Evolutionary conservation across 2,888 invertebrate genomes (phyloP).

Genomic region (Pasiphila rectangulata): DNA sequence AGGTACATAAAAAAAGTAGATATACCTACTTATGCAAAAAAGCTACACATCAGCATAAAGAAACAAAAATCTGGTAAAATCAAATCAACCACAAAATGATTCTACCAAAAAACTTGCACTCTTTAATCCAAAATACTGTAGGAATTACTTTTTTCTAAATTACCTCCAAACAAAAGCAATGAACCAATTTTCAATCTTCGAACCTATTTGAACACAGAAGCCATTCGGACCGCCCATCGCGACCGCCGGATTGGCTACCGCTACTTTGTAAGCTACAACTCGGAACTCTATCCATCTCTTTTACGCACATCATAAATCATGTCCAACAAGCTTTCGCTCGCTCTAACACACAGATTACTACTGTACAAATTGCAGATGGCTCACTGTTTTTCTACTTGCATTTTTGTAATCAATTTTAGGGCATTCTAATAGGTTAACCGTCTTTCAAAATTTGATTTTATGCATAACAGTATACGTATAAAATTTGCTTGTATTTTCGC

Average conservation of each 20-base stretch:
- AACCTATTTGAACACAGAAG: constrained; percentile 52
- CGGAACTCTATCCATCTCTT: constrained; percentile 51
- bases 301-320: constrained; percentile 40
- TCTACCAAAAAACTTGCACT: constrained; percentile 1
- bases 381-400: constrained; percentile 70
- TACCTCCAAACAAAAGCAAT: constrained; percentile 18
- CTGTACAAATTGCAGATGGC: constrained; percentile 70
- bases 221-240: constrained; percentile 58
- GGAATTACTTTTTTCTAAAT: constrained; percentile 9
- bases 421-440: constrained; percentile 44
- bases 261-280: constrained; percentile 48
- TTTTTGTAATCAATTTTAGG: constrained; percentile 56
- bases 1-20: too few species aligned
- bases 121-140: not conserved
- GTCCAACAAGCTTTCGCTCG: constrained; percentile 41
- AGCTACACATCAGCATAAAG: too few species aligned
- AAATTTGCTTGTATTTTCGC: constrained; percentile 14
- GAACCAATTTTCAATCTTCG: constrained; percentile 47
- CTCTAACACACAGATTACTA: constrained; percentile 57
- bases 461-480: accelerated
- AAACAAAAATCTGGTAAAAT: too few species aligned
- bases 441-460: constrained; percentile 36
- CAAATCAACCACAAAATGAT: too few species aligned
- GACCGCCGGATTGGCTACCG: constrained; percentile 69
- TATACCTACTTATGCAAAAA: too few species aligned